Evolutionary conservation across 2,888 invertebrate species (phyloP).

Genomic region (Coelopa pilipes): DNA sequence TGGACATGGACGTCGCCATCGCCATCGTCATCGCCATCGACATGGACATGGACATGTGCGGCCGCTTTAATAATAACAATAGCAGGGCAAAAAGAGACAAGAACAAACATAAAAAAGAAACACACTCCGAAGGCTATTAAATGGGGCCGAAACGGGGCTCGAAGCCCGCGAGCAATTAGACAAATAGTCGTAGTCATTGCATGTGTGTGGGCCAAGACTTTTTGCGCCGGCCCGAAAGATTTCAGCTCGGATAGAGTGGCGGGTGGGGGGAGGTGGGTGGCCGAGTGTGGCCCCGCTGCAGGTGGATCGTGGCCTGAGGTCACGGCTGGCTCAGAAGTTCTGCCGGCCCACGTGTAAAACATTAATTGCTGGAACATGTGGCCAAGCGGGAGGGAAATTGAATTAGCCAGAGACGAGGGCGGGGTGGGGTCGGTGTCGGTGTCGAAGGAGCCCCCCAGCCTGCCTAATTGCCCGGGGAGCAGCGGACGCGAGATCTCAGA

Average conservation of each 20-base stretch:
- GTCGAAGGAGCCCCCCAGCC: background rate
- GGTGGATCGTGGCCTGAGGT: background rate
- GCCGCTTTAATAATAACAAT: conserved; percentile 4
- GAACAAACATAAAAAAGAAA: too few species aligned
- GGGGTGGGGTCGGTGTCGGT: background rate
- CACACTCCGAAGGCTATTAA: too few species aligned
- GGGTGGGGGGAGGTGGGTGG: background rate
- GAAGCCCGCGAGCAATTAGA: conserved; percentile 1
- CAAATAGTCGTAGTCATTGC: background rate
- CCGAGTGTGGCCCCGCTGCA: background rate
- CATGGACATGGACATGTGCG: conserved; percentile 17
- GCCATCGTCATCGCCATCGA: background rate
- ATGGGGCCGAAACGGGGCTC: background rate
- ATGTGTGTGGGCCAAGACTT: background rate
- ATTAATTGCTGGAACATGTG: conserved; percentile 49
- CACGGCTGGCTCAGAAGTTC: background rate
- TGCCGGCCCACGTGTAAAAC: conserved; percentile 43
- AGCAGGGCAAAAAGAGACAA: too few species aligned
- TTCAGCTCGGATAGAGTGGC: background rate
- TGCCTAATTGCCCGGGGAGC: too few species aligned
- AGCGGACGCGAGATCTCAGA: too few species aligned
- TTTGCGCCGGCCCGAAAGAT: conserved; percentile 10
- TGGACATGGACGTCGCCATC: background rate
- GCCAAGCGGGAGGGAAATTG: conserved; percentile 28
- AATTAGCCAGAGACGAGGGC: background rate